Evolutionary conservation across 2,888 invertebrate genomes (phyloP).

Genomic region (Myopa testacea): DNA sequence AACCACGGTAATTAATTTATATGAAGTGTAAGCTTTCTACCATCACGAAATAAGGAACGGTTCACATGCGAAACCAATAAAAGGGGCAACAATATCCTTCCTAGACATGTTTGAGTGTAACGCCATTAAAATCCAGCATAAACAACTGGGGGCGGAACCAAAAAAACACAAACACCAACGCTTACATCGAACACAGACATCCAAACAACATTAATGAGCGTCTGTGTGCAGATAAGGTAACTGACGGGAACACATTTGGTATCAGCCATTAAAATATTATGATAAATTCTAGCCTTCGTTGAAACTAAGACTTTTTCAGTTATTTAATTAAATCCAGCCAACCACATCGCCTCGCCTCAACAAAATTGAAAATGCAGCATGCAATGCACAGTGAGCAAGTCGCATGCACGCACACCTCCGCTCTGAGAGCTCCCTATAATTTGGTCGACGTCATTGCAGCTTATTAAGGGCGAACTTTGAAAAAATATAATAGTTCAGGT

Average conservation of each 20-base stretch:
- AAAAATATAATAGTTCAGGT: neutral
- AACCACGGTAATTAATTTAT: too few species aligned
- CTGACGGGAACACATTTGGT: conserved; percentile 56
- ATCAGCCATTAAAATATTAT: conserved; percentile 54
- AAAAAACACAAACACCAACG: conserved; percentile 47
- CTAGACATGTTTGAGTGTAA: neutral
- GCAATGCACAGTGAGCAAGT: neutral
- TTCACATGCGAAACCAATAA: too few species aligned
- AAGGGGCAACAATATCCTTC: neutral
- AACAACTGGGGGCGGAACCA: conserved; percentile 56
- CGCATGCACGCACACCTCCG: neutral
- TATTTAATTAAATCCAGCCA: conserved; percentile 63
- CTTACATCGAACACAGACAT: neutral
- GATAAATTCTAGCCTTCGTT: conserved; percentile 53
- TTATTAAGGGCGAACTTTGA: conserved; percentile 52
- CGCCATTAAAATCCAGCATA: conserved; percentile 30
- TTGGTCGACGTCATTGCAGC: conserved; percentile 45
- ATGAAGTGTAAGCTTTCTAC: too few species aligned
- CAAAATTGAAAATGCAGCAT: conserved; percentile 58
- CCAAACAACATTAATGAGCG: conserved; percentile 7
- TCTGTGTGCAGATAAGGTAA: neutral
- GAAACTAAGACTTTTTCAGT: conserved; percentile 3
- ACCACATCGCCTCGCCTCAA: conserved; percentile 59
- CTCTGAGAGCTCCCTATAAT: conserved; percentile 36
- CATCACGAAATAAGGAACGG: too few species aligned